Percentiles rank a stretch among this genome's conserved stretches.
Conservation (phyloP, 2,113 vertebrate species). For the Ageneiosus marmoratus region DNA sequence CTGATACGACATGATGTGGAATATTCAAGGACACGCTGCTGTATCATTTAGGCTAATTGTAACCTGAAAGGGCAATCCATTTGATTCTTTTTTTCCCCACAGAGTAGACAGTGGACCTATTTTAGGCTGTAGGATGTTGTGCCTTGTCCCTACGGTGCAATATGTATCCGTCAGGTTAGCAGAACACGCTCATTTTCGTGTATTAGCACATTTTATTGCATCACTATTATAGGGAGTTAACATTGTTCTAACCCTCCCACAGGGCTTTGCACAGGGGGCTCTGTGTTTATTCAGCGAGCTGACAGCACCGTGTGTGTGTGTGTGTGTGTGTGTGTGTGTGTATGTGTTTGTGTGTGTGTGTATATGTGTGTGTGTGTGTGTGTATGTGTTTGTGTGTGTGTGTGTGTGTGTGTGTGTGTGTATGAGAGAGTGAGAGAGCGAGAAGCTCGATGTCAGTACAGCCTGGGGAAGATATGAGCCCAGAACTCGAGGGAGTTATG, state of each 20-base stretch:
- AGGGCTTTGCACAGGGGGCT: slow-evolving; percentile 57
- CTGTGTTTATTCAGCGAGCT: slow-evolving; percentile 68
- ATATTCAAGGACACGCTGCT: neutral
- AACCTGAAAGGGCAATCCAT: neutral
- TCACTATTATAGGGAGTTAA: slow-evolving; percentile 45
- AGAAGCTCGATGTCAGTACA: slow-evolving; percentile 21
- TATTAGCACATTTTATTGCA: slow-evolving; percentile 59
- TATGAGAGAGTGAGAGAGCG: slow-evolving; percentile 15
- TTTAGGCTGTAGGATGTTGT: neutral
- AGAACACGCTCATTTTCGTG: neutral
- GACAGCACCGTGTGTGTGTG: slow-evolving; percentile 54
- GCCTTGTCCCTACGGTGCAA: neutral
- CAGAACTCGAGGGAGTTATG: slow-evolving; percentile 31
- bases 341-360: slow-evolving; percentile 20
- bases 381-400: slow-evolving; percentile 20
- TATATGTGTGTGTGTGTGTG: slow-evolving; percentile 35
- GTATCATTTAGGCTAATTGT: neutral
- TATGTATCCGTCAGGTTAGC: slow-evolving; percentile 37
- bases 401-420: slow-evolving; percentile 23
- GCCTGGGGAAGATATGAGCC: slow-evolving; percentile 42
- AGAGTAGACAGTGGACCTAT: neutral
- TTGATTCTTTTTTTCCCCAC: no score
- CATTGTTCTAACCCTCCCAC: slow-evolving; percentile 59
- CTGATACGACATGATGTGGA: neutral
- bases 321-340: slow-evolving; percentile 21